Conservation (phyloP, 2,888 invertebrate species). For the Calliphora vomitoria region DNA sequence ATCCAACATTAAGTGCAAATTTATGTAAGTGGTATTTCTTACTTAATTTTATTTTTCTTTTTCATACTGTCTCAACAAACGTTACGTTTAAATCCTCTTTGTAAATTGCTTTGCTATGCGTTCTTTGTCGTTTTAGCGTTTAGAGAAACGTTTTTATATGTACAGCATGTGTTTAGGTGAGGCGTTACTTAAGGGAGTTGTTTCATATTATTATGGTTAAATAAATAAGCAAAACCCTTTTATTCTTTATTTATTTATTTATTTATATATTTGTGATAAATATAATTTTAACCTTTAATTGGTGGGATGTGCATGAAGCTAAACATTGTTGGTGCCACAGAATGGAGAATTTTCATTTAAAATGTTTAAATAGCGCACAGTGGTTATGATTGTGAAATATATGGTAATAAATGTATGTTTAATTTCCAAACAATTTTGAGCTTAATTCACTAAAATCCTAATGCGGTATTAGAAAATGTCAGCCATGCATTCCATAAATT, state of each 20-base stretch:
- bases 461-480: no score
- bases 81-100: constrained; percentile 36
- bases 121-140: constrained; percentile 39
- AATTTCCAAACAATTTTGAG: no score
- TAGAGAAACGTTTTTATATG: constrained; percentile 15
- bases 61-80: constrained; percentile 19
- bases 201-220: constrained; percentile 67
- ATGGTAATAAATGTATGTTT: no score
- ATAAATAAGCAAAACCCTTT: constrained; percentile 61
- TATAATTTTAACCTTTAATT: constrained; percentile 61
- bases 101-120: constrained; percentile 12
- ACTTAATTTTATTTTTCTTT: no score
- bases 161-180: constrained; percentile 18
- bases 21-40: constrained; percentile 65
- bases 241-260: background rate
- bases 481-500: no score
- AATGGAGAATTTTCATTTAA: no score
- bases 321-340: background rate
- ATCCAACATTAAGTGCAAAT: constrained; percentile 74
- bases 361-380: no score
- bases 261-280: constrained; percentile 11
- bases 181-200: constrained; percentile 72
- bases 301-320: background rate
- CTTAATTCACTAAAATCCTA: no score
- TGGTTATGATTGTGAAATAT: no score